phyloP scores from a whole-genome alignment of 2,797 vertebrate genomes.

The Eulemur rubriventer region DNA sequence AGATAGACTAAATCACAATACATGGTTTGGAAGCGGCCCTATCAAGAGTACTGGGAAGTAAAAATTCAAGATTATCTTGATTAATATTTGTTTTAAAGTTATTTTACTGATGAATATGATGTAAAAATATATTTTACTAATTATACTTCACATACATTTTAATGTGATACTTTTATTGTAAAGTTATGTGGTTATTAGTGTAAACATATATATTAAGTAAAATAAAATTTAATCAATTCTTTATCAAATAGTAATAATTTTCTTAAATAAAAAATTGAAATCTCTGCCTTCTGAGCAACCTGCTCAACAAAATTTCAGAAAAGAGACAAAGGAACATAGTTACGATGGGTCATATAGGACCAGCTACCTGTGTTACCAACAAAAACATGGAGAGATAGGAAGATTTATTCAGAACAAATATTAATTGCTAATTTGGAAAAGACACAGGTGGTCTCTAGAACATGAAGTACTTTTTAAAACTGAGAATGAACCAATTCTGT shows the following conservation, averaged over 20 bases:
- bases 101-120: neutral
- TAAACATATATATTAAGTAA: neutral
- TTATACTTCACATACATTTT: constrained; percentile 40
- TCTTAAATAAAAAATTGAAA: constrained; percentile 30
- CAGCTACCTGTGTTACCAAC: neutral
- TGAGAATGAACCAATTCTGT: constrained; percentile 27
- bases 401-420: constrained; percentile 53
- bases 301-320: constrained; percentile 50
- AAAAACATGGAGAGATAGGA: neutral
- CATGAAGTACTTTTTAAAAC: neutral
- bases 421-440: constrained; percentile 54
- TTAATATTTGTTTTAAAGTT: constrained; percentile 8
- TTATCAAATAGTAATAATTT: constrained; percentile 21
- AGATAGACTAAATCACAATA: neutral
- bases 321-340: constrained; percentile 8
- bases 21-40: neutral
- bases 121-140: constrained; percentile 44
- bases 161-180: constrained; percentile 40
- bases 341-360: neutral
- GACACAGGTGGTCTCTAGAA: constrained; percentile 38
- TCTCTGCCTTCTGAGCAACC: constrained; percentile 31
- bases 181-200: neutral
- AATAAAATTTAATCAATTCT: neutral
- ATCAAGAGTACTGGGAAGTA: neutral
- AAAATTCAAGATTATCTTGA: constrained; percentile 10